These are phyloP conservation scores for Macrostomum lignano DNA, from an alignment of 1,140 invertebrate species.

Conservation along the genomic window DNA sequence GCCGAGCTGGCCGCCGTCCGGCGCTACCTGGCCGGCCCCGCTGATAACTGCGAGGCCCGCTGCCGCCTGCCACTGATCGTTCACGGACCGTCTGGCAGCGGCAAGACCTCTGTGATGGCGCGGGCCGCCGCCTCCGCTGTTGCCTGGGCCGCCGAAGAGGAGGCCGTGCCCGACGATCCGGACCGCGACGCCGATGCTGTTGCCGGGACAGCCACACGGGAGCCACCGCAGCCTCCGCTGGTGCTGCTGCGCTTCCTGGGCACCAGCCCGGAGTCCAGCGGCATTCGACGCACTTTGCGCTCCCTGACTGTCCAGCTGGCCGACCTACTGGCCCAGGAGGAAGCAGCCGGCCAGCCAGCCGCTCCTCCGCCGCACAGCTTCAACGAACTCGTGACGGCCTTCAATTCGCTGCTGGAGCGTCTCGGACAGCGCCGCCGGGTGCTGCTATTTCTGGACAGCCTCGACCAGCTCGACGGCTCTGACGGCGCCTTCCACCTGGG, in stretches of 20 bases:
- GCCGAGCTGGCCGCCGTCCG: no score
- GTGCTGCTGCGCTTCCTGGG: constrained; percentile 39
- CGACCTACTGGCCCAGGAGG: no score
- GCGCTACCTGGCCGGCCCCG: no score
- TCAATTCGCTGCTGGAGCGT: constrained; percentile 68
- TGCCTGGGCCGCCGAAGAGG: no score
- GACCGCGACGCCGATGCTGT: no score
- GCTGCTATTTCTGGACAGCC: constrained; percentile 20
- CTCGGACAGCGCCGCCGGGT: constrained; percentile 77
- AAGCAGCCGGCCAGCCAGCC: constrained; percentile 61
- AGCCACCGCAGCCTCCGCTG: constrained; percentile 35
- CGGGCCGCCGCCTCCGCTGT: no score
- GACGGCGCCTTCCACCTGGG: constrained; percentile 13
- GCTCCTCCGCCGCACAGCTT: no score
- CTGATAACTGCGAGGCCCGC: no score
- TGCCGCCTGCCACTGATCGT: constrained; percentile 16
- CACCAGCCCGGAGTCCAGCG: constrained; percentile 13
- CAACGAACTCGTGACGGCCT: no score
- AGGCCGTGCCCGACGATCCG: no score
- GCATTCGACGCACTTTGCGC: constrained; percentile 9
- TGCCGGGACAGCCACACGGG: constrained; percentile 3
- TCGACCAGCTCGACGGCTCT: constrained; percentile 16
- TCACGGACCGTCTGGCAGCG: constrained; percentile 13
- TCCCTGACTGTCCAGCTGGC: constrained; percentile 9
- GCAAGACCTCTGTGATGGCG: constrained; percentile 18